Evolutionary conservation across 2,888 invertebrate species (phyloP), one percentile per base, ranked within the genome.

Genomic region (Apodemia zela): DNA sequence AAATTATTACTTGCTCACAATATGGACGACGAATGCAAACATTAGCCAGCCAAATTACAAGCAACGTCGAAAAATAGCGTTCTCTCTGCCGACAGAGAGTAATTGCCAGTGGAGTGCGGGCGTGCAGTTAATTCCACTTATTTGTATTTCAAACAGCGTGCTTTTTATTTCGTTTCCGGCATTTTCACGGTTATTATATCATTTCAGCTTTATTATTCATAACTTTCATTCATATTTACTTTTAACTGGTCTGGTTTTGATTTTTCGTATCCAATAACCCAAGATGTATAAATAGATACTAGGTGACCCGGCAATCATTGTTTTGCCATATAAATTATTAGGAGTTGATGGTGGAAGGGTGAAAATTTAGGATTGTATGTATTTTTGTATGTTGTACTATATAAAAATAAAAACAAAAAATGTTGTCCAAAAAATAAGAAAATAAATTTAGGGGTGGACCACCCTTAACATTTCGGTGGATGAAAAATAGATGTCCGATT

Each of bases 61-160:
- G 70, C 74, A 73, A 73, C 76, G 81, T 83, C 86, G 38, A 87
- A 85, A 85, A 81, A 81, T 72, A 75, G 69, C 73, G 75, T 65
- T 68, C 69, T 51, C 51, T 18, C 51, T 45, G 64, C 71, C 72
- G 84, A 82, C 85, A 81, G 81, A 81, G 85, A 87, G 78, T 87
- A 81, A 88, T 87, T 82, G 83, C 82, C 73, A 74, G 71, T 73
- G 69, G 75, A 76, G 77, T 74, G 73, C 74, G 75, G 74, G 77
- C 79, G 75, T 76, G 79, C 75, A 79, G 80, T 84, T 84, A 82
- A 84, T 85, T 81, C 78, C 75, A 74, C 79, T 80, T 82, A 83
- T 84, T 82, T 84, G 81, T 81, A 77, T 76, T 81, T 77, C 75
- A 72, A 73, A 75, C 68, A 69, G 63, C 65, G 66, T 68, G 59